Evolutionary conservation across 2,113 vertebrate genomes (phyloP).

Genomic region (Spea bombifrons): DNA sequence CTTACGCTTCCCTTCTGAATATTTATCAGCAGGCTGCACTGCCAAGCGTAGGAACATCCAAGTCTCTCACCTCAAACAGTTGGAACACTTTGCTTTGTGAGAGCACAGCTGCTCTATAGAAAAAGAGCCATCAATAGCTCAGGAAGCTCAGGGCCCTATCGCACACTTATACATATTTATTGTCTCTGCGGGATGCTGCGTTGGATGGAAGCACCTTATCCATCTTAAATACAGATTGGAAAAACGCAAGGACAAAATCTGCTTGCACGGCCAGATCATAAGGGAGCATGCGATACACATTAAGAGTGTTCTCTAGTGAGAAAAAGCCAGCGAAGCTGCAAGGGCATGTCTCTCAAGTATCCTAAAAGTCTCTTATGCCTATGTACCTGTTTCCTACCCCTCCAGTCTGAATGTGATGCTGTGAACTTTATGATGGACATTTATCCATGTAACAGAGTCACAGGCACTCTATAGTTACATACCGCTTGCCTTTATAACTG

Average conservation of each 20-base stretch:
- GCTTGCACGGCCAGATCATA: neutral
- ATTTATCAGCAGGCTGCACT: slow-evolving; percentile 39
- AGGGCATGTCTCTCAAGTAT: too few species aligned
- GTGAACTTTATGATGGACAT: too few species aligned
- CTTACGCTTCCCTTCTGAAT: slow-evolving; percentile 28
- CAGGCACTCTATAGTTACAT: too few species aligned
- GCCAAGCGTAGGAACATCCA: slow-evolving; percentile 43
- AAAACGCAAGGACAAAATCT: slow-evolving; percentile 32
- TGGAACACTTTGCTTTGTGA: slow-evolving; percentile 47
- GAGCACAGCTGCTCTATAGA: slow-evolving; percentile 43
- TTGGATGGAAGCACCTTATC: slow-evolving; percentile 40
- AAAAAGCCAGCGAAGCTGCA: too few species aligned
- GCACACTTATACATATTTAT: slow-evolving; percentile 47
- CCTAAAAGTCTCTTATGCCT: too few species aligned
- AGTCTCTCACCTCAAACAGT: slow-evolving; percentile 45
- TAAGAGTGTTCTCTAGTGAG: neutral
- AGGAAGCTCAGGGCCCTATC: slow-evolving; percentile 32
- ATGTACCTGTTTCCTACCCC: too few species aligned
- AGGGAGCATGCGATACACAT: slow-evolving; percentile 7
- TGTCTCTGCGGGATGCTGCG: slow-evolving; percentile 27
- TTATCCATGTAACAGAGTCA: too few species aligned
- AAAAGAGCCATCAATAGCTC: slow-evolving; percentile 45
- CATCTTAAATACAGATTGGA: slow-evolving; percentile 35
- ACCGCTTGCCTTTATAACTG: too few species aligned
- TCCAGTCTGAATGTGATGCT: too few species aligned